Evolutionary conservation across 2,113 vertebrate species (phyloP).

Genomic region (Pogona vitticeps): DNA sequence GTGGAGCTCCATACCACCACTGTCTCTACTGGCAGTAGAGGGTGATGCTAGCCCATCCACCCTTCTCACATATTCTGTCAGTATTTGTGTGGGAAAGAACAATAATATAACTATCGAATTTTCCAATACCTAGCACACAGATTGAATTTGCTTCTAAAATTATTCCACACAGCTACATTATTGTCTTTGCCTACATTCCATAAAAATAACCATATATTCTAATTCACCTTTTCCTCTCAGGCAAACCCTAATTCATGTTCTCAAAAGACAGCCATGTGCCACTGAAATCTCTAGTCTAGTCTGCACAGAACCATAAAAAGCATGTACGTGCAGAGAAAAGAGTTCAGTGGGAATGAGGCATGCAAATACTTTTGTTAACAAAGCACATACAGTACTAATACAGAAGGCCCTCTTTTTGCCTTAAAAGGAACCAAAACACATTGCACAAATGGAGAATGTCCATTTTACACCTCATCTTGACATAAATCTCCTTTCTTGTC

Average conservation of each 20-base stretch:
- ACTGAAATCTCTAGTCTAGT: neutral
- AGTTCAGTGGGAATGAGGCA: neutral
- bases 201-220: neutral
- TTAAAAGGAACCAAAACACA: neutral
- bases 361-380: neutral
- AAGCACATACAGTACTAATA: neutral
- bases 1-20: neutral
- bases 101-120: neutral
- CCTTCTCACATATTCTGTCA: neutral
- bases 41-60: neutral
- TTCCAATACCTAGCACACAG: constrained; percentile 18
- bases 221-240: neutral
- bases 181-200: neutral
- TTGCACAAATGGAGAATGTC: no score
- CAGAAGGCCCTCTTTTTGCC: neutral
- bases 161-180: neutral
- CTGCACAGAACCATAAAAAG: neutral
- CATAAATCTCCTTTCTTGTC: no score
- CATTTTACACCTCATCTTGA: no score
- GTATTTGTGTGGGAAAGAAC: neutral
- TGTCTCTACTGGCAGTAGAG: neutral
- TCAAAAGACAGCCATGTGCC: constrained; percentile 2
- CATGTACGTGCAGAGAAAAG: neutral
- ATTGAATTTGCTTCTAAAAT: neutral
- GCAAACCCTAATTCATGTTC: constrained; percentile 19